phyloP scores from a whole-genome alignment of 2,888 invertebrate genomes.

The Cheilosia soror region DNA sequence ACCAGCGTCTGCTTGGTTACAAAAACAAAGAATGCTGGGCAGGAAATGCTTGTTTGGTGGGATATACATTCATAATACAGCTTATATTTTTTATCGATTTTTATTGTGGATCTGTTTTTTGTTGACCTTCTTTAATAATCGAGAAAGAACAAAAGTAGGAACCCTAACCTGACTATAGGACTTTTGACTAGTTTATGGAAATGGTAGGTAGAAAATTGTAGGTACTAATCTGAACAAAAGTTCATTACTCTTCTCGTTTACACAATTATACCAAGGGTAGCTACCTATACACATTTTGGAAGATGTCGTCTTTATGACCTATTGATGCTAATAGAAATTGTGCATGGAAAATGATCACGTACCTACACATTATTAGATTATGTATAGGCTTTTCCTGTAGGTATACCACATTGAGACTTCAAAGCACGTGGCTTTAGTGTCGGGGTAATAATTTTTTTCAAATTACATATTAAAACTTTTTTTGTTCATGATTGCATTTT shows the following conservation, averaged over 20 bases:
- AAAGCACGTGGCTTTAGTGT: not conserved
- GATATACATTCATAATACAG: not conserved
- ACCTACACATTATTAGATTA: not conserved
- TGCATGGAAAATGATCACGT: not conserved
- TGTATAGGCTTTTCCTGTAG: not conserved
- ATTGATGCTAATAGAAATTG: not conserved
- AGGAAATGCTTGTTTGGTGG: no score
- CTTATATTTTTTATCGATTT: not conserved
- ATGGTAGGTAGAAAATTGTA: no score
- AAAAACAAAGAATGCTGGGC: not conserved
- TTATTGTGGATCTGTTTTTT: no score
- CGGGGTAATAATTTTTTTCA: not conserved
- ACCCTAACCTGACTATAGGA: no score
- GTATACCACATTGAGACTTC: not conserved
- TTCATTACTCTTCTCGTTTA: not conserved
- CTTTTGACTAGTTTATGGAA: no score
- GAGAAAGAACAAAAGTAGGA: no score
- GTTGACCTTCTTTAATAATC: no score
- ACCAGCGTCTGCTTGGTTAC: not conserved
- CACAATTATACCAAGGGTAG: no score
- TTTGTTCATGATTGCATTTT: not conserved
- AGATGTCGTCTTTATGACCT: not conserved
- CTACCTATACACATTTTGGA: no score
- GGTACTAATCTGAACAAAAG: not conserved
- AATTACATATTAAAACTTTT: not conserved